A percentile compares a stretch with the other conserved stretches of the same genome.
These are phyloP conservation scores for Cryptocephalus moraei DNA, from an alignment of 2,888 invertebrate genomes.

Conservation along the genomic window DNA sequence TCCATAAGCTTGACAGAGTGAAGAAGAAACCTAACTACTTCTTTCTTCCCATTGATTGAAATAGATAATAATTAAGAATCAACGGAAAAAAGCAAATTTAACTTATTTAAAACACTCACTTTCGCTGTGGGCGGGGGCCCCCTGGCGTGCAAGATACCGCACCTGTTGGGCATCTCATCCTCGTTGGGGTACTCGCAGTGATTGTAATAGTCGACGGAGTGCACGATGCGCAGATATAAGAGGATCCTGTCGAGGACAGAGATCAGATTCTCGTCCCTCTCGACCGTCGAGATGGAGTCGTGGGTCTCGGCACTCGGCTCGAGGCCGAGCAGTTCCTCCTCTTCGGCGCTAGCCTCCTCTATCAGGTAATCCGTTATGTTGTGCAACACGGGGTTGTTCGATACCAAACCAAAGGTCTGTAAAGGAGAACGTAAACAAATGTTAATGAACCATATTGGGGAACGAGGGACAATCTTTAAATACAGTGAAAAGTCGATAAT, in stretches of 20 bases:
- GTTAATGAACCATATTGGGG: too few relatives aligned
- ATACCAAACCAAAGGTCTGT: conserved; percentile 58
- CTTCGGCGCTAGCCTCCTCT: conserved; percentile 97
- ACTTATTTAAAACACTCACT: conserved; percentile 7
- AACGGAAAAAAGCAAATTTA: too few relatives aligned
- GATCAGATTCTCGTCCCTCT: conserved; percentile 61
- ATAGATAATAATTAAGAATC: too few relatives aligned
- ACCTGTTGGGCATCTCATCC: conserved; percentile 99
- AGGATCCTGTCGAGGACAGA: conserved; percentile 72
- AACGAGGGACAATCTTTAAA: too few relatives aligned
- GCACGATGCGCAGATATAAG: conserved; percentile 89
- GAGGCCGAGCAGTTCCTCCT: conserved; percentile 82
- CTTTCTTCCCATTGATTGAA: too few relatives aligned
- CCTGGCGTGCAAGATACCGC: conserved; percentile 96
- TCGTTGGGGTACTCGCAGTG: conserved; percentile 98
- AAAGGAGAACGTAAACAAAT: too few relatives aligned
- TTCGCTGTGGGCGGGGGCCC: conserved; percentile 79
- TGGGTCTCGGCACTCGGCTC: conserved; percentile 41
- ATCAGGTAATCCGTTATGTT: conserved; percentile 97
- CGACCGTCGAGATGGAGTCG: conserved; percentile 42
- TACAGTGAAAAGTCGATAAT: too few relatives aligned
- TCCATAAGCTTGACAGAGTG: too few relatives aligned
- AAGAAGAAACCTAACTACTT: too few relatives aligned
- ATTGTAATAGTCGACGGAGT: conserved; percentile 98
- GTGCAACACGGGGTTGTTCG: conserved; percentile 86